Percentiles rank a stretch among this genome's conserved stretches.
phyloP scores from a whole-genome alignment of 2,888 invertebrate species.

The Baronia brevicornis region DNA sequence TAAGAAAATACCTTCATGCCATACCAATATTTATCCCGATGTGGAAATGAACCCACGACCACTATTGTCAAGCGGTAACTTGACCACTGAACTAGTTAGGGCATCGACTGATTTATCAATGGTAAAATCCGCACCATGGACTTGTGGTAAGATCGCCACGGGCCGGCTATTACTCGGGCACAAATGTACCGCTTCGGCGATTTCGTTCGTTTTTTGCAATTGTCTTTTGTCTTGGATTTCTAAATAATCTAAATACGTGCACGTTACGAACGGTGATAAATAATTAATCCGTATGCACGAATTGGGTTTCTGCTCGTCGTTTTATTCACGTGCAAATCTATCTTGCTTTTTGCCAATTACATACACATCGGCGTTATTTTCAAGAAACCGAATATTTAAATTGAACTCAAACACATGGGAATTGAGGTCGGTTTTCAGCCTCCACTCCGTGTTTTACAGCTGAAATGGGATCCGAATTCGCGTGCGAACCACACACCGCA shows the following conservation, averaged over 20 bases:
- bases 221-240: constrained; percentile 67
- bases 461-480: constrained; percentile 8
- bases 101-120: background rate
- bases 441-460: no score
- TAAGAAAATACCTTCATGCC: no score
- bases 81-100: background rate
- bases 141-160: constrained; percentile 29
- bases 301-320: constrained; percentile 55
- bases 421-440: no score
- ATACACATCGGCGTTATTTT: no score
- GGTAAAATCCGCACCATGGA: constrained; percentile 30
- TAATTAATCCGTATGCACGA: constrained; percentile 51
- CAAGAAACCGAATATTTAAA: no score
- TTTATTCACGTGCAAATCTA: constrained; percentile 38
- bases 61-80: no score
- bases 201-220: constrained; percentile 68
- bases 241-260: constrained; percentile 73
- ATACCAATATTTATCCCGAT: no score
- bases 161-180: constrained; percentile 19
- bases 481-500: constrained; percentile 1
- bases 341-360: constrained; percentile 18
- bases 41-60: no score
- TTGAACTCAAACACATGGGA: no score
- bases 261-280: constrained; percentile 48
- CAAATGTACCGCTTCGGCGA: constrained; percentile 51